These are phyloP conservation scores for Dexiosoma caninum DNA, from an alignment of 2,888 invertebrate genomes.

Conservation along the genomic window DNA sequence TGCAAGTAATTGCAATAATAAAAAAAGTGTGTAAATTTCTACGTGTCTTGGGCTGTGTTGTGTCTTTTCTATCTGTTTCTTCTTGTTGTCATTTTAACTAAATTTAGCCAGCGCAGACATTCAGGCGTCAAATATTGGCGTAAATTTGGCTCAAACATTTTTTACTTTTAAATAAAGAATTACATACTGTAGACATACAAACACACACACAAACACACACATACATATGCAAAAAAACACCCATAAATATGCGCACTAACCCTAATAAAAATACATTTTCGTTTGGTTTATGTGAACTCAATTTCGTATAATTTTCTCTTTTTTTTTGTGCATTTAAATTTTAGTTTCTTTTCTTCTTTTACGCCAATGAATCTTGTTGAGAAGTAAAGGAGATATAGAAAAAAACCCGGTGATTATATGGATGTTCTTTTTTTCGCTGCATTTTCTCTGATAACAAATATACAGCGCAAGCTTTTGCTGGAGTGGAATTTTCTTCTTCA, in stretches of 20 bases:
- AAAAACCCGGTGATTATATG: constrained; percentile 11
- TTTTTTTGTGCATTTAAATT: too few relatives aligned
- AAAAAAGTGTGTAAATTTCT: constrained; percentile 26
- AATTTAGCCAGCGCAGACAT: constrained; percentile 63
- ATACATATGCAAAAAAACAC: background rate
- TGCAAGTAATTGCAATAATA: constrained; percentile 28
- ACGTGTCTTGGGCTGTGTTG: background rate
- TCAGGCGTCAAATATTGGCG: constrained; percentile 62
- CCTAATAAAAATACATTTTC: constrained; percentile 23
- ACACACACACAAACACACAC: background rate
- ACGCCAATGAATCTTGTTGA: background rate
- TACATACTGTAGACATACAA: background rate
- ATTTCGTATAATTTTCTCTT: constrained; percentile 8
- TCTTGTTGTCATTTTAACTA: constrained; percentile 45
- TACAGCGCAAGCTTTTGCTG: background rate
- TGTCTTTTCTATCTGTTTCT: background rate
- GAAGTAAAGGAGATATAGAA: background rate
- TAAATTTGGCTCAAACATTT: constrained; percentile 54
- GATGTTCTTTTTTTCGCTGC: background rate
- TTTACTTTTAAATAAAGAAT: constrained; percentile 24
- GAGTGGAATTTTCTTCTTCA: background rate
- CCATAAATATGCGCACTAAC: background rate
- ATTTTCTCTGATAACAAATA: background rate
- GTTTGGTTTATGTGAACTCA: constrained; percentile 38
- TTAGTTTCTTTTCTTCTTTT: constrained; percentile 1